A percentile compares a stretch with the other conserved stretches of the same genome.
phyloP scores from a whole-genome alignment of 1,140 invertebrate genomes.

The Nasonia vitripennis region DNA sequence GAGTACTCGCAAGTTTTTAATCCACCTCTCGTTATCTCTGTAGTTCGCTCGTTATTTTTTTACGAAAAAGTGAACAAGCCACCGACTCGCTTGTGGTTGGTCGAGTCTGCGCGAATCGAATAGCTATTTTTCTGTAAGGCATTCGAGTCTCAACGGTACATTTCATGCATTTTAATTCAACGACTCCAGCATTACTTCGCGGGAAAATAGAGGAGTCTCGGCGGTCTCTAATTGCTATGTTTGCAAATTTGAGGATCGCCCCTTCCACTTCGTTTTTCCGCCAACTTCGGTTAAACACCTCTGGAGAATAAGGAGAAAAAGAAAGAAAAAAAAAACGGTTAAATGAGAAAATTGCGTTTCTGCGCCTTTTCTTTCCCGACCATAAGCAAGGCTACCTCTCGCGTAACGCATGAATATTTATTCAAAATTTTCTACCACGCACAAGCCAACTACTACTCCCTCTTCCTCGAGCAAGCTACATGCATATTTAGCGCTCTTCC shows the following conservation, averaged over 20 bases:
- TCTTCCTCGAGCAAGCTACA: slow-evolving; percentile 29
- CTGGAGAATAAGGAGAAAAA: background rate
- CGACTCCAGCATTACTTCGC: background rate
- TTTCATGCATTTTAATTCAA: background rate
- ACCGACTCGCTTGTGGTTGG: background rate
- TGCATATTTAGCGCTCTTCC: slow-evolving; percentile 53
- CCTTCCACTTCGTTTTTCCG: background rate
- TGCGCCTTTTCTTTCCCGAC: slow-evolving; percentile 32
- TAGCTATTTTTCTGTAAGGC: too few species aligned
- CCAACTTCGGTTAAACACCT: slow-evolving; percentile 22
- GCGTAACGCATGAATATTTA: slow-evolving; percentile 58
- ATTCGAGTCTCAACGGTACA: background rate
- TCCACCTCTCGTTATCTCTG: background rate
- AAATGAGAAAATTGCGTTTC: slow-evolving; percentile 47
- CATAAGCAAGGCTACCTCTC: slow-evolving; percentile 8
- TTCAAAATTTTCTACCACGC: slow-evolving; percentile 56
- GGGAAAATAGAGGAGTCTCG: background rate
- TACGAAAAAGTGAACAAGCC: background rate
- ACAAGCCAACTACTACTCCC: slow-evolving; percentile 38
- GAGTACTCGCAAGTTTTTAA: background rate
- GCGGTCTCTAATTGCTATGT: slow-evolving; percentile 13
- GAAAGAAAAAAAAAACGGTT: slow-evolving; percentile 12
- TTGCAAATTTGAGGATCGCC: slow-evolving; percentile 39
- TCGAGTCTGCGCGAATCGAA: too few species aligned
- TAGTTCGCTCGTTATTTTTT: background rate